Evolutionary conservation across 2,113 vertebrate genomes (phyloP), one percentile per base, ranked within the genome.

Genomic region (Monarcha castaneiventris): DNA sequence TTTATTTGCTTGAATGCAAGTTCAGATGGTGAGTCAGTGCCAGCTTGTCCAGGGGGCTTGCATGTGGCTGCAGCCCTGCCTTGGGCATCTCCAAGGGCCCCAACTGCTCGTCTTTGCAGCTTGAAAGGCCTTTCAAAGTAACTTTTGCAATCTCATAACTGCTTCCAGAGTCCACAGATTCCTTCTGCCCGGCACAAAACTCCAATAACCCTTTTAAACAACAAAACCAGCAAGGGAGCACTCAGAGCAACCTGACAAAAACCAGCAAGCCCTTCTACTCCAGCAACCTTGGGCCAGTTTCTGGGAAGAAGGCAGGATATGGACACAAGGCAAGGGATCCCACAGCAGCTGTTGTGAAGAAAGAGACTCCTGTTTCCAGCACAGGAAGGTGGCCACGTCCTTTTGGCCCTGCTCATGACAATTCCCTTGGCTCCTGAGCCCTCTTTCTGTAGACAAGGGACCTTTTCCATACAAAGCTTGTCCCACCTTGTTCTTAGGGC

Each of bases 401-500:
- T 46, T 76, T 6, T 27, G 48, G 55, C 56, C 33, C 75, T 6
- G 18, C 43, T 56, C 54, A 13, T 39, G 66, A 22, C 30, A n/a
- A 16, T 17, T 54, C 52, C 76, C 49, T 62, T 6, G 4, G 33
- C 44, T 78, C 35, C 66, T 26, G 30, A 87, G 44, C 25, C 11
- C 56, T 55, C 19, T 44, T 20, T 22, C 52, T 13, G 18, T 0
- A 39, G 21, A 16, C 2, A 1, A 0, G 0, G 20, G 3, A 29
- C 13, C 21, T 43, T 13, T 81, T 48, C 61, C 33, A 9, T 2
- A 10, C 6, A 7, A 29, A 79, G 10, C 33, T 74, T 3, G 0
- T 67, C 64, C 76, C 62, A 62, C 10, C 58, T 82, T 4, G 0
- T 41, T 20, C 64, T 17, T 46, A 58, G 76, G 46, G 62, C 69